Base-by-base conservation (phyloP, 2,113 vertebrate species). In the Dunckerocampus dactyliophorus region DNA sequence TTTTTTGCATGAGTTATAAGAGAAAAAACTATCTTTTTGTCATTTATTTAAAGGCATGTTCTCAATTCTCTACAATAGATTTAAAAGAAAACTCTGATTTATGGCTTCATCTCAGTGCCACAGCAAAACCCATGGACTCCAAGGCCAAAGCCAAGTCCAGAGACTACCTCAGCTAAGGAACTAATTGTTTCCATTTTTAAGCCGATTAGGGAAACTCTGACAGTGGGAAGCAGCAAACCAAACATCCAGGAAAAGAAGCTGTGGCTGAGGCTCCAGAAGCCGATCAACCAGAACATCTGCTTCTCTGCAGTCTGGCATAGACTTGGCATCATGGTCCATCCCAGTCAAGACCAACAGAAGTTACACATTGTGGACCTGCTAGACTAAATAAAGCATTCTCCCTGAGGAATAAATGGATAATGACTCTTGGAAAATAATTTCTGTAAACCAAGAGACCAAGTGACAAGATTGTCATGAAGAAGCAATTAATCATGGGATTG, bases 131-230 rank as follows among this genome's bases (percentile, higher is more conserved):
- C 31, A 45, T 65, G 21, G 43, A 63, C 52, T 62, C 8, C 8
- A 22, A 64, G n/a, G 52, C 47, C 54, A 42, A 31, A 21, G 37
- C 54, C 54, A 21, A 56, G 17, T 13, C 31, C 4, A 31, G 34
- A 59, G 48, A 71, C 71, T 70, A 77, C 71, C 65, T 77, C 73
- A 75, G 60, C 61, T 65, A 74, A 67, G 74, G 71, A 82, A 80
- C 82, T 73, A 85, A 82, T 76, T 81, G 77, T 87, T 87, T 89
- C 84, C 79, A 85, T 88, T 84, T 87, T 75, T 76, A 74, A 81
- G 83, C 69, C 66, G 82, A 86, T 85, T 82, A 85, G 76, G 73
- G 80, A 88, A 83, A 84, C 45, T 79, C 80, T 78, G 64, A 83
- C 71, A 76, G 78, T 75, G 63, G 79, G 74, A 84, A 77, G 79